Conservation (phyloP, 1,140 invertebrate species). For the Sitobion miscanthi region DNA sequence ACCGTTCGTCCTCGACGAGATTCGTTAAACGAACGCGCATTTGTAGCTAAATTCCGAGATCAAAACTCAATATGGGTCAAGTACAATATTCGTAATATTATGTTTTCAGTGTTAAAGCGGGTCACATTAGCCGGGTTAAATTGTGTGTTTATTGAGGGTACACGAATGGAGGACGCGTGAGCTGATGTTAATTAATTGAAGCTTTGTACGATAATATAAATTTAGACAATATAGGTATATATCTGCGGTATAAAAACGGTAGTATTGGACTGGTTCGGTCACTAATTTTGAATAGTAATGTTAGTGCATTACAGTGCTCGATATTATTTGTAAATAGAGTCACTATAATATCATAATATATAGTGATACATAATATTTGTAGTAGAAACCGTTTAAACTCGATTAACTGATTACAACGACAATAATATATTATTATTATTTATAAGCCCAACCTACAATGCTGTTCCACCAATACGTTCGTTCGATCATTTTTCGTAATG, state of each 20-base stretch:
- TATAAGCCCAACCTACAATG: neutral
- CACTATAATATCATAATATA: neutral
- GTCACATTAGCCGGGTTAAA: neutral
- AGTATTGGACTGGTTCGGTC: neutral
- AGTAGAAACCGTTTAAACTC: conserved; percentile 1
- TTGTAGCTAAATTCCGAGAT: neutral
- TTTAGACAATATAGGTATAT: neutral
- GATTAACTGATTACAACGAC: neutral
- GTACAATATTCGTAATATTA: neutral
- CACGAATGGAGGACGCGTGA: neutral
- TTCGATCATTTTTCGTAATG: neutral
- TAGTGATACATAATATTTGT: neutral
- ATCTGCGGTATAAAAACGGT: neutral
- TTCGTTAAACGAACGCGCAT: neutral
- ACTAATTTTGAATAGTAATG: neutral
- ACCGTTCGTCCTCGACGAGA: neutral
- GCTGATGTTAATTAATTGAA: neutral
- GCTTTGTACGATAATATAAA: neutral
- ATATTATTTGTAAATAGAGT: neutral
- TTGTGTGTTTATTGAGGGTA: neutral
- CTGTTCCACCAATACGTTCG: neutral
- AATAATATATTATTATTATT: neutral
- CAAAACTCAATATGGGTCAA: neutral
- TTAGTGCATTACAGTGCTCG: neutral
- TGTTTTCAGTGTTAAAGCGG: neutral